phyloP scores from a whole-genome alignment of 2,113 vertebrate genomes.

The Todiramphus saurophagus region DNA sequence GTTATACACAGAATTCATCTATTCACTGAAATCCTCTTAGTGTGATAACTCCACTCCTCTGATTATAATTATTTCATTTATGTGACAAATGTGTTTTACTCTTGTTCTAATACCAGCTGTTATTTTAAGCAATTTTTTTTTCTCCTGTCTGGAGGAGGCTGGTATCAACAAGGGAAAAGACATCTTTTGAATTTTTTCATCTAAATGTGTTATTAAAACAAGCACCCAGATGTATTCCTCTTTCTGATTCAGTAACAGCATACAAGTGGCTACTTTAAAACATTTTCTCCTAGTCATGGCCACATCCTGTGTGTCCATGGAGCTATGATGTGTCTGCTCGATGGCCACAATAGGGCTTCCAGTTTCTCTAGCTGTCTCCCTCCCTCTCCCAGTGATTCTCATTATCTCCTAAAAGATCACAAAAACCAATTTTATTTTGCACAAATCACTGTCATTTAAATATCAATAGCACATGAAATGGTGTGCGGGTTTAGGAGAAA shows the following conservation, averaged over 20 bases:
- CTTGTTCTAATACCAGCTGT: slow-evolving; percentile 42
- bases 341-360: not conserved
- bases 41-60: slow-evolving; percentile 65
- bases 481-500: not conserved
- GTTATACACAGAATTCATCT: slow-evolving; percentile 69
- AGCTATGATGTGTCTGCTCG: not conserved
- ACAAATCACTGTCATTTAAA: not conserved
- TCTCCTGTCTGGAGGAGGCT: slow-evolving; percentile 35
- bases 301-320: not conserved
- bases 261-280: not conserved
- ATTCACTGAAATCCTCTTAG: slow-evolving; percentile 62
- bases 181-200: not conserved
- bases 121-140: slow-evolving; percentile 50
- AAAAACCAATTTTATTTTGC: not conserved
- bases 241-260: not conserved
- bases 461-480: not conserved
- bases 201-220: not conserved
- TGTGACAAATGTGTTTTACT: slow-evolving; percentile 60
- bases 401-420: not conserved
- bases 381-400: not conserved
- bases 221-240: not conserved
- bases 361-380: not conserved
- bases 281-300: not conserved
- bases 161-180: not conserved
- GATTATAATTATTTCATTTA: slow-evolving; percentile 73